Conservation (phyloP, 2,797 vertebrate genomes). For the Onychomys arenicola region DNA sequence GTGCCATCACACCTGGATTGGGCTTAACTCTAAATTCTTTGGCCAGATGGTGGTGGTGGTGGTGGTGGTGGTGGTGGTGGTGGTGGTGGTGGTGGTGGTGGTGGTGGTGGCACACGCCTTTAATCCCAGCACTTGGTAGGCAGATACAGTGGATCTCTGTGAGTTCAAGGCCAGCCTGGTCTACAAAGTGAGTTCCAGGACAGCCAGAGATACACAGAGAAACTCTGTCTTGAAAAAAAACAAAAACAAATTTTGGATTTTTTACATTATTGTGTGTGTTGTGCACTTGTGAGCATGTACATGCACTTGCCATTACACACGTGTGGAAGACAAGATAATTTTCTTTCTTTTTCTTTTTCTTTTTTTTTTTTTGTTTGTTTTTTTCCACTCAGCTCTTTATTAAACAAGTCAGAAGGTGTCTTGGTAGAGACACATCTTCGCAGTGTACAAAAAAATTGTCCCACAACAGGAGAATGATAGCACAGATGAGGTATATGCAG, state of each 20-base stretch:
- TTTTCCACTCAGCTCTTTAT: too few relatives aligned
- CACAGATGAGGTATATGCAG: too few relatives aligned
- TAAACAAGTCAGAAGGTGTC: too few relatives aligned
- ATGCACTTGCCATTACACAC: background rate
- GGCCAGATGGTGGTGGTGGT: background rate
- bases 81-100: too few relatives aligned
- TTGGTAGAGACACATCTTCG: too few relatives aligned
- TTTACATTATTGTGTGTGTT: background rate
- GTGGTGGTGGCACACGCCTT: background rate
- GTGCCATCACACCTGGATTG: background rate
- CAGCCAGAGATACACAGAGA: background rate
- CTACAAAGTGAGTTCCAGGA: background rate
- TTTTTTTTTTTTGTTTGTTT: too few relatives aligned
- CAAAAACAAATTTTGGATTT: too few relatives aligned
- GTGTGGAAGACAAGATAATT: background rate
- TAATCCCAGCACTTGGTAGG: background rate
- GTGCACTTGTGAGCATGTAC: too few relatives aligned
- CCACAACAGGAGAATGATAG: too few relatives aligned
- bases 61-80: too few relatives aligned
- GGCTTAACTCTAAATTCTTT: background rate
- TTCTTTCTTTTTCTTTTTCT: too few relatives aligned
- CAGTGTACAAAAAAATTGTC: too few relatives aligned
- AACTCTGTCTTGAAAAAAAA: background rate
- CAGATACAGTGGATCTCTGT: background rate
- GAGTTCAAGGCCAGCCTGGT: background rate